A percentile compares a stretch with the other conserved stretches of the same genome.
These are phyloP conservation scores for Meghimatium bilineatum DNA, from an alignment of 2,888 invertebrate species.

Conservation along the genomic window DNA sequence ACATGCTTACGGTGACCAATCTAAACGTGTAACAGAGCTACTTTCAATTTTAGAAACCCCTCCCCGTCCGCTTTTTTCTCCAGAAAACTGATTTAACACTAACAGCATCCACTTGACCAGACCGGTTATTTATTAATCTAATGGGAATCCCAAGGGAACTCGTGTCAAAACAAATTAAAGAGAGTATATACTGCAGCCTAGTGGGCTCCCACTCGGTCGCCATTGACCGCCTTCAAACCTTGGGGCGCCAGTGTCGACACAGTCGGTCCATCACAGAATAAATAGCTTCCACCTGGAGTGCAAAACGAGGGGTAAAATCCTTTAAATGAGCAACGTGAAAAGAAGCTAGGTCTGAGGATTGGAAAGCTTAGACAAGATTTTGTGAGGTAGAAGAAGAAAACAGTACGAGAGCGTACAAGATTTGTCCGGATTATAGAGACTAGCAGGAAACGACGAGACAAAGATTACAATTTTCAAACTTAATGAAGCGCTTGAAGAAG, in stretches of 20 bases:
- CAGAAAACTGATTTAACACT: neutral
- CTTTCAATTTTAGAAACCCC: neutral
- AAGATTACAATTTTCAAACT: neutral
- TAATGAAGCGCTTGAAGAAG: neutral
- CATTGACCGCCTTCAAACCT: constrained; percentile 8
- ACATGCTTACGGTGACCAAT: neutral
- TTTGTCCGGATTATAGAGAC: constrained; percentile 6
- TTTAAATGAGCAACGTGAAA: constrained; percentile 20
- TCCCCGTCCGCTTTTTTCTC: neutral
- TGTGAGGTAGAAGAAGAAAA: neutral
- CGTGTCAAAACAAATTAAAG: constrained; percentile 35
- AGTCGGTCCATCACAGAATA: neutral
- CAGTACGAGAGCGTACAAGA: neutral
- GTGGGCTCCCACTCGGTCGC: neutral
- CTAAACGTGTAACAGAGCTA: too few species aligned
- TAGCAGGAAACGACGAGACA: neutral
- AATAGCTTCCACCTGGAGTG: constrained; percentile 31
- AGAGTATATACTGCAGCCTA: neutral
- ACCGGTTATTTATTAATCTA: constrained; percentile 15
- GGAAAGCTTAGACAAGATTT: neutral
- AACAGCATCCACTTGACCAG: constrained; percentile 5
- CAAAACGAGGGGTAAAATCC: neutral
- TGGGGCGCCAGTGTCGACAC: neutral
- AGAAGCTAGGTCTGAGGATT: neutral
- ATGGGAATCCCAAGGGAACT: constrained; percentile 1